phyloP scores from a whole-genome alignment of 2,797 vertebrate species.

The Sus cebifrons region DNA sequence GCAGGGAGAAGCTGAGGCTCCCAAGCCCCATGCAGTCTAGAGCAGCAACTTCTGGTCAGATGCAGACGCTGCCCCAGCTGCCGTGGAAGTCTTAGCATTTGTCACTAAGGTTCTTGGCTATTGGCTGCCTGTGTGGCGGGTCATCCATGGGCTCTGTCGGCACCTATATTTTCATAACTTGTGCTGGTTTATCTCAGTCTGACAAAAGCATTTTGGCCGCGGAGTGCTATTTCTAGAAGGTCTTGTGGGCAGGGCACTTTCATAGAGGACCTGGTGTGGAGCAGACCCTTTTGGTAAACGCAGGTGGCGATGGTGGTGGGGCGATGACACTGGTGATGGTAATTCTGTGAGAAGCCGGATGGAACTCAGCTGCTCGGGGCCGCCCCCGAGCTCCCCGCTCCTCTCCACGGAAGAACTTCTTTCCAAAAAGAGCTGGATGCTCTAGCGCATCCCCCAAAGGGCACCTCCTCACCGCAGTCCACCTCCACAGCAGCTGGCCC shows the following conservation, averaged over 20 bases:
- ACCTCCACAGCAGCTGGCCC: background rate
- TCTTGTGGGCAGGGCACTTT: background rate
- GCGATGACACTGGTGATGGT: background rate
- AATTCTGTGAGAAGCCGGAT: background rate
- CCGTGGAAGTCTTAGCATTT: background rate
- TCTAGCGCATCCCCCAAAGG: background rate
- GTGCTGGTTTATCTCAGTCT: background rate
- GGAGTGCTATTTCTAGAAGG: background rate
- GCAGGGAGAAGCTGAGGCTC: background rate
- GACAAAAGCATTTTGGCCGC: background rate
- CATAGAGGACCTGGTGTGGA: background rate
- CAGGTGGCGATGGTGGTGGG: fast-evolving
- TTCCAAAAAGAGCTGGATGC: background rate
- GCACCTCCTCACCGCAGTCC: background rate
- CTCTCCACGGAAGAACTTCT: background rate
- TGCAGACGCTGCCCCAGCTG: background rate
- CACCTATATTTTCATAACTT: background rate
- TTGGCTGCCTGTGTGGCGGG: fast-evolving
- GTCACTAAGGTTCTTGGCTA: background rate
- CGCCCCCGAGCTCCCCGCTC: background rate
- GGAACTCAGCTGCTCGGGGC: no score
- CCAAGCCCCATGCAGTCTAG: background rate
- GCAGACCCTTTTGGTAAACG: background rate
- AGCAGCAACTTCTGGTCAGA: background rate
- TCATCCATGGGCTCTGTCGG: background rate